phyloP scores from a whole-genome alignment of 2,113 vertebrate genomes.

The Lophochroa leadbeateri region DNA sequence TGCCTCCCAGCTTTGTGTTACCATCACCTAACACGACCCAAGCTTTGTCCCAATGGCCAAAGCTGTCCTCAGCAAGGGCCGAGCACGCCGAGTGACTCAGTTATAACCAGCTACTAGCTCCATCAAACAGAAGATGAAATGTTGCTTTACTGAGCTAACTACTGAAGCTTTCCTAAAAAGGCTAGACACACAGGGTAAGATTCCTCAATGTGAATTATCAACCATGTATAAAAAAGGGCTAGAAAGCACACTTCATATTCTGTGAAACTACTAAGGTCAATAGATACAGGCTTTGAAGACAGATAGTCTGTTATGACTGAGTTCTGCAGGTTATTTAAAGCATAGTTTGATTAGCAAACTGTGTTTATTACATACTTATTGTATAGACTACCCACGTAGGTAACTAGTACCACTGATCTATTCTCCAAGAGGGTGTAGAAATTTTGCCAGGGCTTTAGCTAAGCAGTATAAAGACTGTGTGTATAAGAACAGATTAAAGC shows the following conservation, averaged over 20 bases:
- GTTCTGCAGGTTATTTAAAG: not conserved
- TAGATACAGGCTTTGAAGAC: not conserved
- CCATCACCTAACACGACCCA: not conserved
- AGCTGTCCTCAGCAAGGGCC: not conserved
- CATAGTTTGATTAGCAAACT: not conserved
- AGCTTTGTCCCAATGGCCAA: not conserved
- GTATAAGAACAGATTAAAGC: not conserved
- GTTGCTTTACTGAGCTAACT: not conserved
- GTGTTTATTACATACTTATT: not conserved
- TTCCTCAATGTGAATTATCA: not conserved
- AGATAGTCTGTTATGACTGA: not conserved
- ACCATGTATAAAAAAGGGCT: not conserved
- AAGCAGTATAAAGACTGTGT: not conserved
- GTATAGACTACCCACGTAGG: not conserved
- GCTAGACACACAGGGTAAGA: not conserved
- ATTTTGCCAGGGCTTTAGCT: not conserved
- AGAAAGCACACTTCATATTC: not conserved
- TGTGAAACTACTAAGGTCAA: not conserved
- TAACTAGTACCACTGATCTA: not conserved
- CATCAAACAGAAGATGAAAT: not conserved
- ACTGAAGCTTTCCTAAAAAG: not conserved
- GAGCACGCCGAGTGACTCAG: not conserved
- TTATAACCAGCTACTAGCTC: not conserved
- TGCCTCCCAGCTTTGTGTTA: not conserved
- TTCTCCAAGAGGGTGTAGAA: not conserved